Percentiles rank a stretch among this genome's conserved stretches.
Conservation (phyloP, 1,140 invertebrate genomes). For the Hermatobates lingyangjiaoensis region DNA sequence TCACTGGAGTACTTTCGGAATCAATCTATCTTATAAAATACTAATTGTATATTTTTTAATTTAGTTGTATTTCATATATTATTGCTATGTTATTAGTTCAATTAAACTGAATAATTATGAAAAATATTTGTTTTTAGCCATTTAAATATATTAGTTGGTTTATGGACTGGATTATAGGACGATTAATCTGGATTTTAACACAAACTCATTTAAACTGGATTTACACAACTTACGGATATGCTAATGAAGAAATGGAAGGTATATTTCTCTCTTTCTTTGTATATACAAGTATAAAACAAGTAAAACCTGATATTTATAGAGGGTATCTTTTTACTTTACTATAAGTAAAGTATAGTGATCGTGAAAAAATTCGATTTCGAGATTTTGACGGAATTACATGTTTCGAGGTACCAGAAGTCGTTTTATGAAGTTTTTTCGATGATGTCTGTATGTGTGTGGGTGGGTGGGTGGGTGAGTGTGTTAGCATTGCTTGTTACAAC, state of each 20-base stretch:
- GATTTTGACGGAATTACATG: too few species aligned
- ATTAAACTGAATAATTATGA: not conserved
- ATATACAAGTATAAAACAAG: not conserved
- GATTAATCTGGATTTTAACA: slow-evolving; percentile 22
- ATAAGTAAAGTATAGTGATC: too few species aligned
- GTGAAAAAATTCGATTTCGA: too few species aligned
- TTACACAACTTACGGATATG: not conserved
- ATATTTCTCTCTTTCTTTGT: not conserved
- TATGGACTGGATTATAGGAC: slow-evolving; percentile 22
- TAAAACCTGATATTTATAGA: not conserved
- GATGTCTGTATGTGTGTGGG: too few species aligned
- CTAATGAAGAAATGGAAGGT: slow-evolving; percentile 8
- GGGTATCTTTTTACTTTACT: too few species aligned
- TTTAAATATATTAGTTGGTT: slow-evolving; percentile 22
- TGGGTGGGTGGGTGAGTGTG: too few species aligned
- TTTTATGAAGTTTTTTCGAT: too few species aligned
- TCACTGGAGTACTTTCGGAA: not conserved
- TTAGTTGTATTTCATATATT: not conserved
- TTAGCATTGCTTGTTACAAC: too few species aligned
- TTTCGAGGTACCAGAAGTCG: too few species aligned
- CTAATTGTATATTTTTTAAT: not conserved
- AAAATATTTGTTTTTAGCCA: slow-evolving; percentile 22
- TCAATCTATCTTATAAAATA: not conserved
- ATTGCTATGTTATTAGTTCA: not conserved
- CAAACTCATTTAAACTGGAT: slow-evolving; percentile 20